Conservation (phyloP, 1,140 invertebrate species). For the Cecropterus lyciades region DNA sequence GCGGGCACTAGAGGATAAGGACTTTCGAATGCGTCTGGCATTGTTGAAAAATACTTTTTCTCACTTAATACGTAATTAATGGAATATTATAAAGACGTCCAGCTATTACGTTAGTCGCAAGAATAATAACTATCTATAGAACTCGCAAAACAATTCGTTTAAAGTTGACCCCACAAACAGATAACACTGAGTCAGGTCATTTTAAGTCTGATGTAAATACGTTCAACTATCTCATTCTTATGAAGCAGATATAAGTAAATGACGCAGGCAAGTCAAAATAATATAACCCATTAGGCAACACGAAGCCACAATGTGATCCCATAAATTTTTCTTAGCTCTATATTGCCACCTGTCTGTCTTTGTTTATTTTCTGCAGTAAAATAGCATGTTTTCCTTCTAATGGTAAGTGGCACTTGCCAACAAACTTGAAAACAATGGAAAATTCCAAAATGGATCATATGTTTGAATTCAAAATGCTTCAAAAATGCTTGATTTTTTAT, state of each 20-base stretch:
- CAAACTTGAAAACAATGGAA: too few relatives aligned
- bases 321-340: too few relatives aligned
- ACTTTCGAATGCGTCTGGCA: slow-evolving; percentile 80
- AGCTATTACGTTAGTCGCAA: neutral
- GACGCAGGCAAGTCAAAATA: neutral
- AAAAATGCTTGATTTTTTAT: too few relatives aligned
- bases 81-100: slow-evolving; percentile 14
- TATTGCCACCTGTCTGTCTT: too few relatives aligned
- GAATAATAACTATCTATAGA: slow-evolving; percentile 28
- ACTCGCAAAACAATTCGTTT: slow-evolving; percentile 44
- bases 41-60: slow-evolving; percentile 42
- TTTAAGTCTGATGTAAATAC: slow-evolving; percentile 61
- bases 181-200: slow-evolving; percentile 66
- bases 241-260: neutral
- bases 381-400: too few relatives aligned
- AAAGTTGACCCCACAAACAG: slow-evolving; percentile 55
- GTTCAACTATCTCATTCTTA: slow-evolving; percentile 8
- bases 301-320: too few relatives aligned
- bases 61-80: neutral
- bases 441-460: too few relatives aligned
- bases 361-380: too few relatives aligned
- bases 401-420: too few relatives aligned
- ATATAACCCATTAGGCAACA: too few relatives aligned
- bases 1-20: slow-evolving; percentile 80
- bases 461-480: too few relatives aligned